Percentiles rank a stretch among this genome's conserved stretches.
phyloP scores from a whole-genome alignment of 2,888 invertebrate genomes.

The Polia nebulosa region DNA sequence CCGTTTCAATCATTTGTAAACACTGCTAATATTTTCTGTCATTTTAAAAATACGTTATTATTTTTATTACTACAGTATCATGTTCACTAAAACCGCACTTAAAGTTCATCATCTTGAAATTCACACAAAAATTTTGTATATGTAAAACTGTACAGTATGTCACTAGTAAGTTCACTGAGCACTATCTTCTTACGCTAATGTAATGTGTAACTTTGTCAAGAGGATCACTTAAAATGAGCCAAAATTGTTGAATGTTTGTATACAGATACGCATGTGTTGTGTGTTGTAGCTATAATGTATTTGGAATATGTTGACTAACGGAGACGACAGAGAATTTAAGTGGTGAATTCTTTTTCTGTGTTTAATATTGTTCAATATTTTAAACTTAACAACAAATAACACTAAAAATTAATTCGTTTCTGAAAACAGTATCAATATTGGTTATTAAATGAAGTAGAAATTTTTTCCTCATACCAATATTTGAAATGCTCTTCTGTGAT shows the following conservation, averaged over 20 bases:
- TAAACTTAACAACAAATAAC: no score
- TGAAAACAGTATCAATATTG: no score
- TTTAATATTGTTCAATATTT: no score
- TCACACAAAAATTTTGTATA: background rate
- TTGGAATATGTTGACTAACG: constrained; percentile 5
- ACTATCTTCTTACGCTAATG: constrained; percentile 18
- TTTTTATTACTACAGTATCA: background rate
- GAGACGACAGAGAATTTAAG: background rate
- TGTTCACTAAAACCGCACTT: background rate
- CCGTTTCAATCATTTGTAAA: background rate
- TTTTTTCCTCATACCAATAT: no score
- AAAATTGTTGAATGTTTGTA: constrained; percentile 64
- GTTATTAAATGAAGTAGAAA: no score
- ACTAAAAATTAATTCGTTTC: no score
- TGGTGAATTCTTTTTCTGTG: no score
- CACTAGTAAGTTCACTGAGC: constrained; percentile 1
- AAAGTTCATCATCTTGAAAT: background rate
- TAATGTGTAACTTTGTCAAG: constrained; percentile 55
- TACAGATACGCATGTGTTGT: constrained; percentile 41
- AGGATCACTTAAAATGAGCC: constrained; percentile 55
- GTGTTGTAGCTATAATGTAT: background rate
- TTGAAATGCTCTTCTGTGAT: no score
- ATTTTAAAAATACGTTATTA: constrained; percentile 5
- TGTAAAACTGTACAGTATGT: background rate
- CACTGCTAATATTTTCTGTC: background rate